phyloP scores from a whole-genome alignment of 2,797 vertebrate genomes.

The Tolypeutes matacus region DNA sequence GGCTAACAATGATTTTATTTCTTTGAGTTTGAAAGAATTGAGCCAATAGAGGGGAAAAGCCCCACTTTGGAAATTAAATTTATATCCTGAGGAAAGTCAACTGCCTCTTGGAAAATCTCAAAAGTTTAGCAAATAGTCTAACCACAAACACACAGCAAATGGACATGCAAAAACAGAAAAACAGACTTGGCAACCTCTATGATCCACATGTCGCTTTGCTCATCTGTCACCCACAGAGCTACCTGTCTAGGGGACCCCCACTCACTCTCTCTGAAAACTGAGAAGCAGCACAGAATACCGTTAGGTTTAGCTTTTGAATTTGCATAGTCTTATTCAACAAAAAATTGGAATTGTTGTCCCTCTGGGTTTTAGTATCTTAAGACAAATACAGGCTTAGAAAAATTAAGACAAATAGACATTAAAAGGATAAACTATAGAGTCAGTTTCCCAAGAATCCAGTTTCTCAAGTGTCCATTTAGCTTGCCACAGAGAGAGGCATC shows the following conservation, averaged over 20 bases:
- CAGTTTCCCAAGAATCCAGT: accelerated
- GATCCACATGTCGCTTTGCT: neutral
- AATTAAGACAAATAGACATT: no score
- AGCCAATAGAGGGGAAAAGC: neutral
- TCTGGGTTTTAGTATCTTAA: neutral
- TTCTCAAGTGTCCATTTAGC: neutral
- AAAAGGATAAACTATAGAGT: neutral
- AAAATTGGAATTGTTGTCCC: neutral
- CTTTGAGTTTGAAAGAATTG: neutral
- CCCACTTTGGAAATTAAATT: slow-evolving; percentile 9
- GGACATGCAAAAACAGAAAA: neutral
- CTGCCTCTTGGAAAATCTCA: neutral
- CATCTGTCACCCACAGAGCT: neutral
- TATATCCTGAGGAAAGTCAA: neutral
- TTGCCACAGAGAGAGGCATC: neutral
- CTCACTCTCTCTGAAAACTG: neutral
- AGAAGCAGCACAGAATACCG: no score
- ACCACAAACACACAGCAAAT: neutral
- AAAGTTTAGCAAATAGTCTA: neutral
- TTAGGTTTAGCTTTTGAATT: neutral
- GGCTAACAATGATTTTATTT: neutral
- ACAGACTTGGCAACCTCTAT: accelerated
- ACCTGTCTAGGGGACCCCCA: accelerated
- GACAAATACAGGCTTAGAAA: neutral
- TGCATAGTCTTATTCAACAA: neutral